Evolutionary conservation across 2,888 invertebrate genomes (phyloP).

Genomic region (Drosophila suboccidentalis): DNA sequence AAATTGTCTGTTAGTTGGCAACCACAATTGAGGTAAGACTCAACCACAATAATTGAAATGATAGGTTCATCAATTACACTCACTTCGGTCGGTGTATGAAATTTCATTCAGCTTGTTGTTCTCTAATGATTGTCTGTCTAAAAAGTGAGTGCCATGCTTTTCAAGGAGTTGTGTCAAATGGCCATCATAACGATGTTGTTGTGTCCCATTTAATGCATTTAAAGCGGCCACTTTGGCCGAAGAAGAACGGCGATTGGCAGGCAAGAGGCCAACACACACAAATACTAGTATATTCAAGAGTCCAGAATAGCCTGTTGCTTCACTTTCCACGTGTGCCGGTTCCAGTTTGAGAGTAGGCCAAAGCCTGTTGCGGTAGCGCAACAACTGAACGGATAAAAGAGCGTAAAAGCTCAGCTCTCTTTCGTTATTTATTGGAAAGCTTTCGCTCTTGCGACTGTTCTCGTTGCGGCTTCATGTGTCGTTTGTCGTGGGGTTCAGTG

Average conservation of each 20-base stretch:
- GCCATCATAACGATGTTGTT: slow-evolving; percentile 39
- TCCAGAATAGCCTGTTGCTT: slow-evolving; percentile 83
- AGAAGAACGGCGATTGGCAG: slow-evolving; percentile 5
- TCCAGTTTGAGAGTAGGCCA: slow-evolving; percentile 44
- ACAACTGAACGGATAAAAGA: slow-evolving; percentile 74
- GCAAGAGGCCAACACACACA: slow-evolving; percentile 25
- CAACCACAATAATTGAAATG: slow-evolving; percentile 28
- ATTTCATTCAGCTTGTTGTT: not conserved
- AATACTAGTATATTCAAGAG: slow-evolving; percentile 1
- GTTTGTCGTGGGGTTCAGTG: slow-evolving; percentile 35
- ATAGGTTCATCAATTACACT: not conserved
- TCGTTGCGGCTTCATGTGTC: slow-evolving; percentile 31
- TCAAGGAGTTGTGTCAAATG: slow-evolving; percentile 18
- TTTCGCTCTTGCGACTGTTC: slow-evolving; percentile 49
- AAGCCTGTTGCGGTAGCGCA: slow-evolving; percentile 75
- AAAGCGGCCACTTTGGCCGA: slow-evolving; percentile 64
- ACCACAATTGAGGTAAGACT: slow-evolving; percentile 18
- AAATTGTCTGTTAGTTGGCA: not conserved
- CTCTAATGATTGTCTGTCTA: slow-evolving; percentile 6
- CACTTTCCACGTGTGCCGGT: slow-evolving; percentile 50
- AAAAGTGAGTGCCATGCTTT: slow-evolving; percentile 12
- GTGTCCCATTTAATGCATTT: slow-evolving; percentile 72
- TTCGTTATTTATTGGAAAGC: slow-evolving; percentile 44
- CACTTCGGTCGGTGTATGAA: not conserved
- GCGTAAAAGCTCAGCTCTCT: slow-evolving; percentile 58